Conservation (phyloP, 2,797 vertebrate species). For the Megalops cyprinoides region DNA sequence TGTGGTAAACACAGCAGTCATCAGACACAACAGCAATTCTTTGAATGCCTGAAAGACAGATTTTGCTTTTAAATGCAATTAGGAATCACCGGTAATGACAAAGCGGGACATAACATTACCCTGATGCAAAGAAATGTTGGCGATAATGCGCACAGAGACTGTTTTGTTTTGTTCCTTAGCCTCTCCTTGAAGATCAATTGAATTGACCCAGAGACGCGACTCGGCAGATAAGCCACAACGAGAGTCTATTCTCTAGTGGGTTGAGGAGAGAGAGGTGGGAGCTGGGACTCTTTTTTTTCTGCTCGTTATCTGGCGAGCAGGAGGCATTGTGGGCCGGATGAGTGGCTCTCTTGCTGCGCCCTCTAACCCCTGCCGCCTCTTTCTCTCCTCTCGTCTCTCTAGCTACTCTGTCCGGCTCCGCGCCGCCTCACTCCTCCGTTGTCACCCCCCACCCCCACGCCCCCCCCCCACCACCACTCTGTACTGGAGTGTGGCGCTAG, state of each 20-base stretch:
- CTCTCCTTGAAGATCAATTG: slow-evolving; percentile 46
- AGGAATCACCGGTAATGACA: not conserved
- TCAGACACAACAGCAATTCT: not conserved
- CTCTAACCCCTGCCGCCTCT: not conserved
- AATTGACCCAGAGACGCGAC: slow-evolving; percentile 42
- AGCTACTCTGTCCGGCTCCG: not conserved
- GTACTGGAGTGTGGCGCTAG: slow-evolving; percentile 46
- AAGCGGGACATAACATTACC: not conserved
- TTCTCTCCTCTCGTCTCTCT: slow-evolving; percentile 19
- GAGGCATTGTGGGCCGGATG: not conserved
- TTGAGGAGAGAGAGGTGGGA: not conserved
- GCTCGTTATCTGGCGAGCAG: not conserved
- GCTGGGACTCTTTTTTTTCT: not conserved
- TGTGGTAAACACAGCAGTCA: not conserved
- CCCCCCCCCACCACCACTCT: slow-evolving; percentile 43
- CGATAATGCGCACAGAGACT: slow-evolving; percentile 49
- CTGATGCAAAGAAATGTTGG: not conserved
- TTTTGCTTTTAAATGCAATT: not conserved
- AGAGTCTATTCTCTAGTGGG: slow-evolving; percentile 22
- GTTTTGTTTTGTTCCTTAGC: slow-evolving; percentile 35
- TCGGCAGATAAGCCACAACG: slow-evolving; percentile 24
- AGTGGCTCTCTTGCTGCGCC: not conserved
- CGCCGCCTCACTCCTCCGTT: slow-evolving; percentile 38
- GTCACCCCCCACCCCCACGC: slow-evolving; percentile 28
- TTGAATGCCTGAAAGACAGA: not conserved